Base-by-base conservation (phyloP, 2,797 vertebrate genomes). In the Salarias fasciatus region DNA sequence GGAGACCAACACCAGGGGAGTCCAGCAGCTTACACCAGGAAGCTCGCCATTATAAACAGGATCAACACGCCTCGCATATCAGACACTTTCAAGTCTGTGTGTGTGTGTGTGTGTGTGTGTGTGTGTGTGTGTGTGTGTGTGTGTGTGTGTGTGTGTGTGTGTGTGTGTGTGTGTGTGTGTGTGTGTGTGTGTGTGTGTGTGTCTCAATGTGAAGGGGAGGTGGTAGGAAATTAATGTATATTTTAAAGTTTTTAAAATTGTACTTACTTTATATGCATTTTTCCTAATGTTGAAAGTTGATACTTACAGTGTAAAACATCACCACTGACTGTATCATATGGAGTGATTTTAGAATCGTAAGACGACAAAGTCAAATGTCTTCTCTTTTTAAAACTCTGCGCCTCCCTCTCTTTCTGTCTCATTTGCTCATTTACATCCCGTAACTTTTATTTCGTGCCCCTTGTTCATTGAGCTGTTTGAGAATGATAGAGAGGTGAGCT, bases 11-110 rank as follows among this genome's bases (percentile, higher is more conserved):
- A 63, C 67, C 81, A 72, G 75, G 83, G 85, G 86, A 87, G 80
- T 77, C 85, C 80, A 82, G 60, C 75, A 61, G 82, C 83, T 86
- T 83, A 86, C 83, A 73, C 80, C 76, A 75, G 85, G 84, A 89
- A 86, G 78, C 81, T 60, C 62, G 13, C 77, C 74, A 69, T 86
- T 85, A 86, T 80, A 84, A 90, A 88, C 87, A 87, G 76, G 76
- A 86, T 88, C 84, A 82, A 86, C 86, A 78, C 52, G 59, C 79
- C 74, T 71, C 37, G 62, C 67, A 69, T 71, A 77, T 82, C 82
- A 78, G 69, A 78, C 75, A 71, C 86, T 87, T 88, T 89, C 77
- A 87, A 80, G 86, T 88, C 42, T 62, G 70, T 57, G 57, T 63
- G 61, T 63, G 53, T 49, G 9, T 49, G 54, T 67, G 54, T 75